Conservation (phyloP, 2,888 invertebrate genomes). For the Eilema griseolum region DNA sequence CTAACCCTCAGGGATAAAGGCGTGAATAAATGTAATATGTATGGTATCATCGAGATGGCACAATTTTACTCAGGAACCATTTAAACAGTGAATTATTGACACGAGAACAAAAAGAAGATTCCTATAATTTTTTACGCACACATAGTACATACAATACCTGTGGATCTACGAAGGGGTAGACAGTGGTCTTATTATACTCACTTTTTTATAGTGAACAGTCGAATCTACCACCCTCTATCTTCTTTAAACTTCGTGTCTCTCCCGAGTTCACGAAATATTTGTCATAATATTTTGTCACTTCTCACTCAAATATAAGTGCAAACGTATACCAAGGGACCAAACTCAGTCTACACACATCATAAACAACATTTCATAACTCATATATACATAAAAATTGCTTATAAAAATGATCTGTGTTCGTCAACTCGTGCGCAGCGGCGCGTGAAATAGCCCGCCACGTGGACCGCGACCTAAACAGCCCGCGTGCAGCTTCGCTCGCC, state of each 20-base stretch:
- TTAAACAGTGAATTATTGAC: no score
- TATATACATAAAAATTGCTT: constrained; percentile 1
- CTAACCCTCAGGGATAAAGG: no score
- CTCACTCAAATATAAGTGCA: neutral
- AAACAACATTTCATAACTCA: neutral
- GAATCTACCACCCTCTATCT: neutral
- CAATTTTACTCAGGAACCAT: no score
- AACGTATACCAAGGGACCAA: neutral
- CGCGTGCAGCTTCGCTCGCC: constrained; percentile 32
- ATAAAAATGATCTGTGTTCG: constrained; percentile 39
- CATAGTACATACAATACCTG: neutral
- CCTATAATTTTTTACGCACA: no score
- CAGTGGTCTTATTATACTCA: neutral
- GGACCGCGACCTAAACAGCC: constrained; percentile 41
- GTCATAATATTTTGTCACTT: neutral
- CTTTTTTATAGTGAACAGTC: neutral
- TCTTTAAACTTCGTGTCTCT: neutral
- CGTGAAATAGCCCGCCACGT: constrained; percentile 46
- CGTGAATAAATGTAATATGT: no score
- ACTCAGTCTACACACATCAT: neutral
- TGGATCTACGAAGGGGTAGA: neutral
- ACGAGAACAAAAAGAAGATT: no score
- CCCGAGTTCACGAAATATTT: neutral
- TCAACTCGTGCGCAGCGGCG: constrained; percentile 48
- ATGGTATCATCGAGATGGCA: no score